A percentile compares a stretch with the other conserved stretches of the same genome.
These are phyloP conservation scores for Glaucomys volans DNA, from an alignment of 2,113 vertebrate genomes.

Conservation along the genomic window DNA sequence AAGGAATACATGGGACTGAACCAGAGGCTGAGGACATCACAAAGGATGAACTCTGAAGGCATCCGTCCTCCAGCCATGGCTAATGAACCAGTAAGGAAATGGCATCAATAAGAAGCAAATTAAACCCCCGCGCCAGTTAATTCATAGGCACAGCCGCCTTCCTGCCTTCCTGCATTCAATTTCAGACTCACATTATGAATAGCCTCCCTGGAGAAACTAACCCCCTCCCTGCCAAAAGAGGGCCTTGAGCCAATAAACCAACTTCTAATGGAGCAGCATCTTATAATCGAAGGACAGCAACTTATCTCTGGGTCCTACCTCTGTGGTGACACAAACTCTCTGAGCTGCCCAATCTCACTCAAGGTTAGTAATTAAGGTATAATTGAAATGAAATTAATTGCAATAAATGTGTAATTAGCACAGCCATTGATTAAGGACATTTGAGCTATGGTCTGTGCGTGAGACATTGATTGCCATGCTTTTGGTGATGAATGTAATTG, in stretches of 20 bases:
- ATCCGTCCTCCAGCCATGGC: constrained; percentile 60
- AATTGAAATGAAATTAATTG: constrained; percentile 88
- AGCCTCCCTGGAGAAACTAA: constrained; percentile 75
- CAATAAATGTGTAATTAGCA: constrained; percentile 85
- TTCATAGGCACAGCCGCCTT: constrained; percentile 70
- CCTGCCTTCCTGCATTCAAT: constrained; percentile 68
- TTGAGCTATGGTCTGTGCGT: constrained; percentile 74
- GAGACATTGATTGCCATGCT: constrained; percentile 83
- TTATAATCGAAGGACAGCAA: constrained; percentile 38
- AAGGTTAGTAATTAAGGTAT: constrained; percentile 84
- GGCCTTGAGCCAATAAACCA: constrained; percentile 54
- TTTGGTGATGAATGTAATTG: constrained; percentile 79
- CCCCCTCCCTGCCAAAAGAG: background rate
- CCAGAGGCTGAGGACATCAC: constrained; percentile 53
- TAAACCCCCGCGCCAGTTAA: constrained; percentile 80
- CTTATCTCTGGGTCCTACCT: constrained; percentile 43
- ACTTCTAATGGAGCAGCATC: constrained; percentile 71
- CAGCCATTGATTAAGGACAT: constrained; percentile 84
- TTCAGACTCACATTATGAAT: constrained; percentile 85
- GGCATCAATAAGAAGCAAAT: constrained; percentile 80
- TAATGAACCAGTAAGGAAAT: constrained; percentile 80
- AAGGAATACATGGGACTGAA: constrained; percentile 30
- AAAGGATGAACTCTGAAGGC: constrained; percentile 68
- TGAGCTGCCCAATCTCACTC: constrained; percentile 58
- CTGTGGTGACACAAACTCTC: constrained; percentile 64